Base-by-base conservation (phyloP, 2,888 invertebrate genomes). In the Hyposoter didymator region DNA sequence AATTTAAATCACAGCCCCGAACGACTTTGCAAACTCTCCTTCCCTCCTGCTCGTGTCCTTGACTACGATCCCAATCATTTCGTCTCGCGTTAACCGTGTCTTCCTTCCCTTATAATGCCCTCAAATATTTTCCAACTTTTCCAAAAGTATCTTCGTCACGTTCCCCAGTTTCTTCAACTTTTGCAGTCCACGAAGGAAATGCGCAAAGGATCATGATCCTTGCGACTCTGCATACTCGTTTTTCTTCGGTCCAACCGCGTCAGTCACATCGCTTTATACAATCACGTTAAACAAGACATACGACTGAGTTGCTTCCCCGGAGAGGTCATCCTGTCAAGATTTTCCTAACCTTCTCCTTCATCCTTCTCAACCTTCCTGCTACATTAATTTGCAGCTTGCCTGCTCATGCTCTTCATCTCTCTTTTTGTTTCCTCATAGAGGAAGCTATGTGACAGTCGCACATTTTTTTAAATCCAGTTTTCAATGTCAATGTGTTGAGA, bases 1-100 rank as follows among this genome's bases (percentile, higher is more conserved):
- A 90, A 90, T 89, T 89, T 88, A 88, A 87, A 86, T 80, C 49
- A 73, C 67, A 76, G 80, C 78, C 32, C 78, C 32, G 7, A 79
- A 47, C 28, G 52, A 75, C 17, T 70, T 75, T 75, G 59, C 35
- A 45, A 32, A 22, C 6, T n/a, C 7, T 17, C 14, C 28, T 22
- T 22, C 49, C 49, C 17, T 22, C n/a, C n/a, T 7, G 3, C n/a
- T 6, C 22, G 7, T 22, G 49, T 6, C 22, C 12, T 22, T 6
- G n/a, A 14, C 69, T 59, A 8, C 17, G 43, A 74, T 73, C 59
- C 17, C 43, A 22, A 59, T 74, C 39, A 43, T 73, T 43, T 43
- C 78, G 59, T 67, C n/a, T 19, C 28, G 59, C 62, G 19, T 59
- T 52, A 7, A 49, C 39, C 32, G 32, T 43, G 59, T 73, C 8